These are phyloP conservation scores for Bursaphelenchus mucronatus DNA, from an alignment of 1,140 invertebrate species.

Conservation along the genomic window DNA sequence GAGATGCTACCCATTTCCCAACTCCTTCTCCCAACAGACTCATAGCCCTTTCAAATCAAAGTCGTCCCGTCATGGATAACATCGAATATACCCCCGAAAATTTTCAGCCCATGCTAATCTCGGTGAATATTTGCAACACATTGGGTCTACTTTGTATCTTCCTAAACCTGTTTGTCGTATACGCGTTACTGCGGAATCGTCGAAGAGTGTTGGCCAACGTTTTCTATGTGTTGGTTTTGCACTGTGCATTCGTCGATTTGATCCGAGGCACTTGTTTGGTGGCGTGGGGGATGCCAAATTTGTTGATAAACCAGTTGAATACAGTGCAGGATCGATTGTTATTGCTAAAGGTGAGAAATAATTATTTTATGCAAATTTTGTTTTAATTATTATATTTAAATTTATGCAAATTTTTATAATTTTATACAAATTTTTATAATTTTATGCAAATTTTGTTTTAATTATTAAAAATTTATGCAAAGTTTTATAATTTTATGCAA, in stretches of 20 bases:
- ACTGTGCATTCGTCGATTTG: slow-evolving; percentile 57
- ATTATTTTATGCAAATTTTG: slow-evolving; percentile 8
- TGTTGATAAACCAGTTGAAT: slow-evolving; percentile 40
- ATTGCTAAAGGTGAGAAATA: slow-evolving; percentile 39
- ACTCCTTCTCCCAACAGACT: no score
- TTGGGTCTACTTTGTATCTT: slow-evolving; percentile 51
- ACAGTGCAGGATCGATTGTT: slow-evolving; percentile 46
- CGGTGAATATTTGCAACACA: slow-evolving; percentile 41
- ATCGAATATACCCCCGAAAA: no score
- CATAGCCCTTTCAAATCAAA: no score
- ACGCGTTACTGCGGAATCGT: slow-evolving; percentile 48
- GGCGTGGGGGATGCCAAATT: slow-evolving; percentile 47
- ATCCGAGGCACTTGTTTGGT: slow-evolving; percentile 56
- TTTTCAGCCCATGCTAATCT: background rate
- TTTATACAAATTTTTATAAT: background rate
- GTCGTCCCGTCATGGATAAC: no score
- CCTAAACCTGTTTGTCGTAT: slow-evolving; percentile 53
- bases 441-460: background rate
- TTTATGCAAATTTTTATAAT: background rate
- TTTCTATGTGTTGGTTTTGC: slow-evolving; percentile 58
- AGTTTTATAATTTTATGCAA: no score
- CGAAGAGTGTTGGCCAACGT: slow-evolving; percentile 54
- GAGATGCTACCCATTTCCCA: no score
- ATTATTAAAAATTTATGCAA: no score
- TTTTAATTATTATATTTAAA: background rate